Conservation (phyloP, 2,888 invertebrate species). For the Drosophila picticornis region DNA sequence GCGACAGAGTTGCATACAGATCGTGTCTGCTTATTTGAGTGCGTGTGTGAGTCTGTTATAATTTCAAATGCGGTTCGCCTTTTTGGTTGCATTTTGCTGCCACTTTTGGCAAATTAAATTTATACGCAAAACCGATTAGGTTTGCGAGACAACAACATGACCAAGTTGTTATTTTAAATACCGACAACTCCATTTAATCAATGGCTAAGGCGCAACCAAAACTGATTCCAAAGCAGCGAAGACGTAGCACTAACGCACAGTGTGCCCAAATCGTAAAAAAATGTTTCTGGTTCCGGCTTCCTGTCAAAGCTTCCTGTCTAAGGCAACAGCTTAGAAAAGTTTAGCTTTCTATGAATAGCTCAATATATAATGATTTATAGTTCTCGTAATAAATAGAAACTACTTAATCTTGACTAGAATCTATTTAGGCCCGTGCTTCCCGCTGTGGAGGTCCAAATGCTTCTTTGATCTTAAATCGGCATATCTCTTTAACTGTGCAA, state of each 20-base stretch:
- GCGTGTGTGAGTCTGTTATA: slow-evolving; percentile 67
- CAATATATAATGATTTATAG: not conserved
- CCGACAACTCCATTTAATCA: slow-evolving; percentile 81
- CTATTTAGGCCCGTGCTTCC: not conserved
- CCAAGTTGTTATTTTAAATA: slow-evolving; percentile 81
- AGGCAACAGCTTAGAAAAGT: no score
- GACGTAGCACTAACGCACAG: slow-evolving; percentile 26
- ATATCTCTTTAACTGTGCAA: not conserved
- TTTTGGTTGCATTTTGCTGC: slow-evolving; percentile 78
- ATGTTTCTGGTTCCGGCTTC: not conserved
- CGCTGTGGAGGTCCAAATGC: not conserved
- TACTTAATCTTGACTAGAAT: not conserved
- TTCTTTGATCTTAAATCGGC: not conserved
- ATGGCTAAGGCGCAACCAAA: slow-evolving; percentile 62
- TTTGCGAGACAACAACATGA: slow-evolving; percentile 70
- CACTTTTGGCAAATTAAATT: slow-evolving; percentile 82
- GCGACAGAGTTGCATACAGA: slow-evolving; percentile 46
- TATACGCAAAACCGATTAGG: slow-evolving; percentile 81
- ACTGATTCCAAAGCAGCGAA: slow-evolving; percentile 24
- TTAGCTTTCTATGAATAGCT: not conserved
- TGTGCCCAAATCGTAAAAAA: not conserved
- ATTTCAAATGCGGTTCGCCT: slow-evolving; percentile 76
- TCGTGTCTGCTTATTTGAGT: slow-evolving; percentile 35
- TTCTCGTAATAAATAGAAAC: not conserved
- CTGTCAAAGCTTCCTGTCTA: slow-evolving; percentile 9